Evolutionary conservation across 2,113 vertebrate species (phyloP), one percentile per base, ranked within the genome.

Genomic region (Thymallus thymallus): DNA sequence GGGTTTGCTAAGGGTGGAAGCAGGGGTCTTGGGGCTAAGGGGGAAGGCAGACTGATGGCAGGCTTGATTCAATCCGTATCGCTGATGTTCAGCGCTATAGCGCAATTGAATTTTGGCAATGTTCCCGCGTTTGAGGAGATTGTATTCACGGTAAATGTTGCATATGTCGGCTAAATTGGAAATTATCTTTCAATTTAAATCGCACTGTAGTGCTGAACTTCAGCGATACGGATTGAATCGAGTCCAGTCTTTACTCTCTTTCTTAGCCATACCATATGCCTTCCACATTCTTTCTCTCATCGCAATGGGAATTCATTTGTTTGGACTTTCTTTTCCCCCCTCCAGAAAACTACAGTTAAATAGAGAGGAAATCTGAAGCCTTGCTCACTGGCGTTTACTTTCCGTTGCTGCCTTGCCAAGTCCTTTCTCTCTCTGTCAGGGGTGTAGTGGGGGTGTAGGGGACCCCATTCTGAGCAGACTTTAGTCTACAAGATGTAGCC

Each of bases 221-320:
- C 32, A 32, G 32, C 32, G 32, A 32, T 32, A 32, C 32, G 35
- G 35, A 41, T 41, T 41, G 35, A 41, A 41, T 10, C 35, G 35
- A 41, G 35, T 83, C 77, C 76, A n/a, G 68, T 76, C 76, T 78
- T 83, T 1, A 16, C 14, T 4, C 13, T 51, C 48, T 51, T 16
- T 51, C 76, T 80, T 61, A 83, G 74, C 75, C 82, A 51, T 51
- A 51, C 48, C n/a, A 85, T 79, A 85, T 90, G 88, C 80, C 86
- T 82, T 86, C 77, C 84, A 87, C 89, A 91, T 92, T 92, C 87
- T 79, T 90, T 82, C 82, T 73, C 68, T 82, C 70, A 72, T 85
- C 67, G 79, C 86, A 86, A 62, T 87, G 89, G 89, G 87, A 88
- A 89, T 92, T 92, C 85, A 82, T 91, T 89, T 87, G 90, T 86